Conservation (phyloP, 2,888 invertebrate species). For the Tuta absoluta region DNA sequence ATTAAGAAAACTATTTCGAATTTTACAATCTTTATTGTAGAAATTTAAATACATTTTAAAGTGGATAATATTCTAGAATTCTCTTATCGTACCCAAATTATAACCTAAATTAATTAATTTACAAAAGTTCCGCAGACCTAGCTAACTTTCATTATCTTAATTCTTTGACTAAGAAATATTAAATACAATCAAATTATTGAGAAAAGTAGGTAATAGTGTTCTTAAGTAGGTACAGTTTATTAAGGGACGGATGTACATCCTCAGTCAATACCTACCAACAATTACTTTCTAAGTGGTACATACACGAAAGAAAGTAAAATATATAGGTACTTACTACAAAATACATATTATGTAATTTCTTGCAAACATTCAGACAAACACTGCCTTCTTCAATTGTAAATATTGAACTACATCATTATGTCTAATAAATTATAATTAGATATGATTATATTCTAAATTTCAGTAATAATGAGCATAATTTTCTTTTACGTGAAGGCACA, state of each 20-base stretch:
- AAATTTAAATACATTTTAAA: slow-evolving; percentile 73
- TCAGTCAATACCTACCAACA: slow-evolving; percentile 45
- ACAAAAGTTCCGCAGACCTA: slow-evolving; percentile 50
- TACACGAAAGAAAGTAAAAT: slow-evolving; percentile 43
- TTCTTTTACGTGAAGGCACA: slow-evolving; percentile 55
- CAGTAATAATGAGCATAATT: slow-evolving; percentile 59
- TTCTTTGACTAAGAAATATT: slow-evolving; percentile 53
- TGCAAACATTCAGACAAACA: slow-evolving; percentile 33
- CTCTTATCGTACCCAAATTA: slow-evolving; percentile 50
- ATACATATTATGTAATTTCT: slow-evolving; percentile 48
- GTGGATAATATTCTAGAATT: slow-evolving; percentile 59
- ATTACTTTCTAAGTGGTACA: slow-evolving; percentile 37
- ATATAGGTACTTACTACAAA: slow-evolving; percentile 45
- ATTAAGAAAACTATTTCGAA: slow-evolving; percentile 21
- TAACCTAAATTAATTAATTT: slow-evolving; percentile 59
- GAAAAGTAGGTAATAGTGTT: slow-evolving; percentile 42
- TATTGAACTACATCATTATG: slow-evolving; percentile 39
- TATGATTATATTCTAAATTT: slow-evolving; percentile 48
- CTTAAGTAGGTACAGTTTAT: slow-evolving; percentile 39
- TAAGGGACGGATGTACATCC: slow-evolving; percentile 51
- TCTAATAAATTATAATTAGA: slow-evolving; percentile 38
- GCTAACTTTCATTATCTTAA: slow-evolving; percentile 53
- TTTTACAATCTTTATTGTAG: slow-evolving; percentile 66
- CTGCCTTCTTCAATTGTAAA: slow-evolving; percentile 32
- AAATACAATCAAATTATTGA: slow-evolving; percentile 43